phyloP scores from a whole-genome alignment of 2,888 invertebrate species.

The Syrista parreyssii region DNA sequence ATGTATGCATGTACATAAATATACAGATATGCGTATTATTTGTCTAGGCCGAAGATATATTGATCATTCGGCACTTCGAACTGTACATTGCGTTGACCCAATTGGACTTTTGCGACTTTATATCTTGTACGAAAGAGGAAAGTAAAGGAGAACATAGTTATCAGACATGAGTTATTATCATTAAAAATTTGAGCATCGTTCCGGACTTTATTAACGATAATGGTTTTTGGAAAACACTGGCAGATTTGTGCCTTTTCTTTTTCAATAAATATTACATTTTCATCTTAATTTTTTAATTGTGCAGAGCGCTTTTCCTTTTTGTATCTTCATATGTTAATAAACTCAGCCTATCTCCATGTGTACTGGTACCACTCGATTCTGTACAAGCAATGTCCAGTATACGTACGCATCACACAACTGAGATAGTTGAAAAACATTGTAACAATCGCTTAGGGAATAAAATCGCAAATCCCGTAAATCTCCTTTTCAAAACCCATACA shows the following conservation, averaged over 20 bases:
- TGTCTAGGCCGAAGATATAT: background rate
- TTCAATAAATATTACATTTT: background rate
- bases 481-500: constrained; percentile 66
- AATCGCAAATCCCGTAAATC: constrained; percentile 60
- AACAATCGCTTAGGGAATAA: constrained; percentile 49
- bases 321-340: background rate
- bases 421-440: background rate
- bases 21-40: background rate
- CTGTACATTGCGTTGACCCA: no score
- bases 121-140: no score
- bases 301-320: background rate
- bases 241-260: background rate
- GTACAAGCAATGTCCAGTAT: background rate
- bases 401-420: background rate
- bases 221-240: background rate
- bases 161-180: background rate
- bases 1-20: background rate
- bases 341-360: background rate
- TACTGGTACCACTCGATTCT: background rate
- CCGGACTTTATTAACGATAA: background rate
- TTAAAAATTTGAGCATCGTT: background rate
- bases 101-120: no score
- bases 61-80: background rate
- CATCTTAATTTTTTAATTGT: background rate
- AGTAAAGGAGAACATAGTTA: no score